Conservation (phyloP, 2,888 invertebrate genomes). For the Acrobasis repandana region DNA sequence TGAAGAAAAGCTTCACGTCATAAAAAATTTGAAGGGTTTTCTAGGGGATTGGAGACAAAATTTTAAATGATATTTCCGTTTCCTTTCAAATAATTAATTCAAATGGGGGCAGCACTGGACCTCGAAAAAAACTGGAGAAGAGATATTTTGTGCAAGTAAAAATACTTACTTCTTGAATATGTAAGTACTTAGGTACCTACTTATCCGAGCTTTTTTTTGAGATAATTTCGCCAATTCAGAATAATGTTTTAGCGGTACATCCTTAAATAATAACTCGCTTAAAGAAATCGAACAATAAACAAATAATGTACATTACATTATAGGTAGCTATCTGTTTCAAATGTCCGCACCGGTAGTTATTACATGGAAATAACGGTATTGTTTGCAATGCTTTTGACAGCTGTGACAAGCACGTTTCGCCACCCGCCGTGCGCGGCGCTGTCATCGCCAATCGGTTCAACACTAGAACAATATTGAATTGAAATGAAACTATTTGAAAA, state of each 20-base stretch:
- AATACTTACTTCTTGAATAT: too few relatives aligned
- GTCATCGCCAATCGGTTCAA: conserved; percentile 65
- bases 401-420: conserved; percentile 62
- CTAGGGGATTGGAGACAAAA: too few relatives aligned
- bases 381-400: conserved; percentile 60
- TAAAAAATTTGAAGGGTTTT: too few relatives aligned
- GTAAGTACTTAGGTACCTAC: too few relatives aligned
- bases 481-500: conserved; percentile 32
- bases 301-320: conserved; percentile 32
- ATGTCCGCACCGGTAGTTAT: conserved; percentile 70
- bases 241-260: background rate
- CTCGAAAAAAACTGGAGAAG: too few relatives aligned
- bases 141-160: too few relatives aligned
- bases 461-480: conserved; percentile 48
- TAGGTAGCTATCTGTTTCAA: conserved; percentile 51
- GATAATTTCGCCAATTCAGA: background rate
- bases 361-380: conserved; percentile 70
- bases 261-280: conserved; percentile 26
- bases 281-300: conserved; percentile 54
- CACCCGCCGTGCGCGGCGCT: conserved; percentile 64
- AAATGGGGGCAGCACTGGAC: too few relatives aligned
- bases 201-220: too few relatives aligned
- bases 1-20: too few relatives aligned
- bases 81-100: too few relatives aligned
- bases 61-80: too few relatives aligned